These are phyloP conservation scores for Cryptotis parvus DNA, from an alignment of 2,113 vertebrate genomes.

Conservation along the genomic window DNA sequence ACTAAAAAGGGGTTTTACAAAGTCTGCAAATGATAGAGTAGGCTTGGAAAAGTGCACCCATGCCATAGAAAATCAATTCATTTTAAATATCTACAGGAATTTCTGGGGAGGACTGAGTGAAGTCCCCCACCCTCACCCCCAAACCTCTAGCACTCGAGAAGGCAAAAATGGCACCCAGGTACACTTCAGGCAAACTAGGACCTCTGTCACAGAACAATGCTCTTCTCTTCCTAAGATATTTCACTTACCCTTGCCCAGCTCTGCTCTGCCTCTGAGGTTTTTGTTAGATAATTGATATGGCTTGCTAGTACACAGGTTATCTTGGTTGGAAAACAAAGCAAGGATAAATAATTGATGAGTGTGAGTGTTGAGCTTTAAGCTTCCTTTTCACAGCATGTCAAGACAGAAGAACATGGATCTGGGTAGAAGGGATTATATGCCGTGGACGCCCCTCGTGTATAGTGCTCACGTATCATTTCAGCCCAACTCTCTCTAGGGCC, in stretches of 20 bases:
- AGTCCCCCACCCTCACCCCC: not conserved
- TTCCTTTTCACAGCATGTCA: not conserved
- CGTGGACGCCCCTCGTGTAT: too few species aligned
- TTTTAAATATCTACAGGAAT: not conserved
- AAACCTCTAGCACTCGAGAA: not conserved
- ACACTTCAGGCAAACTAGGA: fast-evolving
- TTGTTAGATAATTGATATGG: not conserved
- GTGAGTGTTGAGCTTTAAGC: not conserved
- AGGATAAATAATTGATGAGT: not conserved
- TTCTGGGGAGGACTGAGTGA: not conserved
- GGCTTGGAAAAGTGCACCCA: not conserved
- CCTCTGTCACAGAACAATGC: not conserved
- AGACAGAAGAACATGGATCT: not conserved
- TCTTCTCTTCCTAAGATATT: not conserved
- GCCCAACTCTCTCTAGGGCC: too few species aligned
- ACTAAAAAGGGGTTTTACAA: not conserved
- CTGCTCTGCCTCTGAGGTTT: not conserved
- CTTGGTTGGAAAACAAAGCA: not conserved
- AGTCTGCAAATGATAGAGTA: not conserved
- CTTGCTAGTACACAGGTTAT: not conserved
- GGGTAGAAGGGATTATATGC: not conserved
- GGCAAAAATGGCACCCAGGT: not conserved
- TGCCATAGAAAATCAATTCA: too few species aligned
- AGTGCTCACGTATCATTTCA: not conserved
- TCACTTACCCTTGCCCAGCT: not conserved